These are phyloP conservation scores for Aegotheles bennettii DNA, from an alignment of 2,113 vertebrate genomes.

Conservation along the genomic window DNA sequence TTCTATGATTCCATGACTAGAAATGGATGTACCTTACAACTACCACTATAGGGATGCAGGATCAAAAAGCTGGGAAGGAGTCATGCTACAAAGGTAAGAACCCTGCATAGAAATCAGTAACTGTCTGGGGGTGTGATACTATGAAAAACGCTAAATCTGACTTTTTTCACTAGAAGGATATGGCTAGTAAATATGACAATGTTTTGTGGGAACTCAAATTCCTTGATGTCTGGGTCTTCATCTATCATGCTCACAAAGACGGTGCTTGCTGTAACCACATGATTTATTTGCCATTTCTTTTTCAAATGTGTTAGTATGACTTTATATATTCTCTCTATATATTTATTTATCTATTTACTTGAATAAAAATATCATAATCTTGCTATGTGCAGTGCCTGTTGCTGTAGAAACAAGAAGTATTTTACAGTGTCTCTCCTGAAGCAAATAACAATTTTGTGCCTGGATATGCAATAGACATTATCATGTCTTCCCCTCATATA, in stretches of 20 bases:
- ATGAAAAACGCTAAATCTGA: not conserved
- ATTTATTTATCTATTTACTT: not conserved
- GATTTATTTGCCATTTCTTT: not conserved
- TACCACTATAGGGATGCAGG: rapidly evolving
- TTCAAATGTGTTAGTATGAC: not conserved
- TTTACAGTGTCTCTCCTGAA: not conserved
- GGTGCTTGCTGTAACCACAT: not conserved
- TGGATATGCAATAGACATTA: not conserved
- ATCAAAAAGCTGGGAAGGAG: not conserved
- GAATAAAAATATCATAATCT: not conserved
- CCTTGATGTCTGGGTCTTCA: not conserved
- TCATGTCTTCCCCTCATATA: not conserved
- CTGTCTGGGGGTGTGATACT: not conserved
- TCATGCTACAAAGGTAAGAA: not conserved
- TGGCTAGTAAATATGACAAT: not conserved
- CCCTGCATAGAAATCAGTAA: not conserved
- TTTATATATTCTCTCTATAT: too few species aligned
- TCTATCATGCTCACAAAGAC: not conserved
- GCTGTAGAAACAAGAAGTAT: not conserved
- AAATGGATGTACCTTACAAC: not conserved
- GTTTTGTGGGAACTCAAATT: not conserved
- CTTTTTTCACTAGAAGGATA: not conserved
- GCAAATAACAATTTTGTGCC: not conserved
- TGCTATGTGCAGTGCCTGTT: not conserved
- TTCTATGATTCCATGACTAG: too few species aligned